These are phyloP conservation scores for Pholis gunnellus DNA, from an alignment of 2,113 vertebrate species.

Conservation along the genomic window DNA sequence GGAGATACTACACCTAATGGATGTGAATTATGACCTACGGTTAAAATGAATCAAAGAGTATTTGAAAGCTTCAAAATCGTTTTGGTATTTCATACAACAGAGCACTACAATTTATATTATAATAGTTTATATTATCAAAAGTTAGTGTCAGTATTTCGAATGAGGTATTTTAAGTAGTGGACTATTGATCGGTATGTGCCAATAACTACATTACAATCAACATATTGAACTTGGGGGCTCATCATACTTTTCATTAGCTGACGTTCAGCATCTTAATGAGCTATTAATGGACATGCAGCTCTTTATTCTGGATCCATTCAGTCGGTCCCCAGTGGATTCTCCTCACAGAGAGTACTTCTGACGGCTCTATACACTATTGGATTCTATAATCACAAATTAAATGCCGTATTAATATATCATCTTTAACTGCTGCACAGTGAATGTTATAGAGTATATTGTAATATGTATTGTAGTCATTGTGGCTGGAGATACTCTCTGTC, in stretches of 20 bases:
- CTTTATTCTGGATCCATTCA: not conserved
- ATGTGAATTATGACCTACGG: not conserved
- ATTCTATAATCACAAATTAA: not conserved
- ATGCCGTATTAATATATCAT: not conserved
- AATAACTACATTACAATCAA: not conserved
- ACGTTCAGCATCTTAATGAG: not conserved
- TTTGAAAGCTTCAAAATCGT: not conserved
- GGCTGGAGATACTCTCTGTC: not conserved
- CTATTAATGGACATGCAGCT: not conserved
- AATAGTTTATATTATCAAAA: not conserved
- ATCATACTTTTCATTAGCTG: conserved; percentile 3
- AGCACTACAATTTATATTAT: not conserved
- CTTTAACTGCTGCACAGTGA: not conserved
- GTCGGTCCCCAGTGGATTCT: not conserved
- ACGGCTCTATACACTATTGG: not conserved
- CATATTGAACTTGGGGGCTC: not conserved
- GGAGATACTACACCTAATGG: not conserved
- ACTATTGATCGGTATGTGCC: not conserved
- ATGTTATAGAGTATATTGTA: not conserved
- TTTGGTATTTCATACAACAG: not conserved
- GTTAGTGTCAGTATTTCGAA: not conserved
- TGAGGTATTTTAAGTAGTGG: not conserved
- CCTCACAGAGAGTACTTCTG: not conserved
- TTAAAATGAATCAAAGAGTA: not conserved
- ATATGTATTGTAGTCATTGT: not conserved